These are phyloP conservation scores for Antennarius striatus DNA, from an alignment of 2,113 vertebrate genomes.

Conservation along the genomic window DNA sequence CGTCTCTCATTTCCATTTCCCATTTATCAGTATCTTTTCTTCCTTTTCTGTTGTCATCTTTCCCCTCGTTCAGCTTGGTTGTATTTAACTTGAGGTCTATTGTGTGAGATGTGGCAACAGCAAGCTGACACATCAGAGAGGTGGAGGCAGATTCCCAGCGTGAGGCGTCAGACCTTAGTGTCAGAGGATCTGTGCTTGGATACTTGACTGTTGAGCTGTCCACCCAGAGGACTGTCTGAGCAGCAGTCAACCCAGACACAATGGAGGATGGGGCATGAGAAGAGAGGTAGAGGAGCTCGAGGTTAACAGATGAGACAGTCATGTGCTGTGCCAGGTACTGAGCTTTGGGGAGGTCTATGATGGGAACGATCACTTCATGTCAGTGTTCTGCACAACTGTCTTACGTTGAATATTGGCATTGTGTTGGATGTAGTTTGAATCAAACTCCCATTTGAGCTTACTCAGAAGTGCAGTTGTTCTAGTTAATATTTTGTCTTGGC, in stretches of 20 bases:
- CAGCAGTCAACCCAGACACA: constrained; percentile 50
- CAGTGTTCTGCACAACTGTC: constrained; percentile 5
- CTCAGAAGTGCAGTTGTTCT: no score
- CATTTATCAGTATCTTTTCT: neutral
- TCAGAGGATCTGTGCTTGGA: constrained; percentile 46
- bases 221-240: constrained; percentile 55
- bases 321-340: constrained; percentile 29
- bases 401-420: neutral
- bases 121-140: constrained; percentile 42
- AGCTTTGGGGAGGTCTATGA: constrained; percentile 35
- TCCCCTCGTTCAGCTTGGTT: constrained; percentile 17
- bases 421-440: no score
- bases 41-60: constrained; percentile 15
- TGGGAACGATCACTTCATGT: constrained; percentile 47
- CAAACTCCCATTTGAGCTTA: no score
- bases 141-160: constrained; percentile 38
- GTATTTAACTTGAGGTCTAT: constrained; percentile 12
- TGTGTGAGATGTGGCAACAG: constrained; percentile 14
- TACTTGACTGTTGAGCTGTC: constrained; percentile 59
- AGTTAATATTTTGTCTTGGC: no score
- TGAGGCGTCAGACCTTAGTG: constrained; percentile 54
- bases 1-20: neutral
- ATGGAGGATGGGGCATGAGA: constrained; percentile 28
- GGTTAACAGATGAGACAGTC: constrained; percentile 62
- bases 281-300: constrained; percentile 13